Conservation (phyloP, 2,888 invertebrate genomes). For the Molorchus minor region DNA sequence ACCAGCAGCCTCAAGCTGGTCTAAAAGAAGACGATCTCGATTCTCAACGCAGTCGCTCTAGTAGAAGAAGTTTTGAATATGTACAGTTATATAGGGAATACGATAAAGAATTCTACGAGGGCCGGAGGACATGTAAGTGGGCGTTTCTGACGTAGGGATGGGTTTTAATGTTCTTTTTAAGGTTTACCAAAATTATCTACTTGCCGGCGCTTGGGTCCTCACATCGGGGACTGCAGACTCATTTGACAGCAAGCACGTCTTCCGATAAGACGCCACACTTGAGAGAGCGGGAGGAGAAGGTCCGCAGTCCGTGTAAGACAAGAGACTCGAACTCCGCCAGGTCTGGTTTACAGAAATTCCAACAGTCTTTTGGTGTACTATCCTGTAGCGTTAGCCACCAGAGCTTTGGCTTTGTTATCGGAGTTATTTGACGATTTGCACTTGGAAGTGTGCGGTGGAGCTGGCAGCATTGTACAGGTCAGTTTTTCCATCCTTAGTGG, state of each 20-base stretch:
- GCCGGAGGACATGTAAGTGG: conserved; percentile 82
- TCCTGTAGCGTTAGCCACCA: conserved; percentile 89
- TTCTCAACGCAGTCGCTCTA: conserved; percentile 79
- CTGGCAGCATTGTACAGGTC: conserved; percentile 53
- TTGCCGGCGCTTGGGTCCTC: conserved; percentile 89
- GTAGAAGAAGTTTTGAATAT: conserved; percentile 90
- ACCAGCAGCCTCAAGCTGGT: conserved; percentile 52
- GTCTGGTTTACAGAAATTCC: conserved; percentile 78
- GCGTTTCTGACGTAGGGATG: neutral
- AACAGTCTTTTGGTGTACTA: conserved; percentile 88
- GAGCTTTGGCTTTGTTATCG: conserved; percentile 80
- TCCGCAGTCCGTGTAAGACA: conserved; percentile 69
- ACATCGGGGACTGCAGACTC: conserved; percentile 87
- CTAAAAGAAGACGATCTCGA: conserved; percentile 79
- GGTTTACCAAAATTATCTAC: conserved; percentile 88
- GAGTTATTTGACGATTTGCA: conserved; percentile 81
- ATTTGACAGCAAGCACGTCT: conserved; percentile 72
- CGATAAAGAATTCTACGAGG: conserved; percentile 84
- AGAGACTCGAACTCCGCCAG: conserved; percentile 67
- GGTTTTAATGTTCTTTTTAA: conserved; percentile 54
- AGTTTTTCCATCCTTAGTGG: neutral
- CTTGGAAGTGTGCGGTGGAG: conserved; percentile 70
- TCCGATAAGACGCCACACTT: conserved; percentile 58
- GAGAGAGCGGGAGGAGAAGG: conserved; percentile 66
- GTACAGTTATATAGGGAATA: conserved; percentile 81